Percentiles rank a stretch among this genome's conserved stretches.
phyloP scores from a whole-genome alignment of 2,113 vertebrate genomes.

The Zosterops japonicus region DNA sequence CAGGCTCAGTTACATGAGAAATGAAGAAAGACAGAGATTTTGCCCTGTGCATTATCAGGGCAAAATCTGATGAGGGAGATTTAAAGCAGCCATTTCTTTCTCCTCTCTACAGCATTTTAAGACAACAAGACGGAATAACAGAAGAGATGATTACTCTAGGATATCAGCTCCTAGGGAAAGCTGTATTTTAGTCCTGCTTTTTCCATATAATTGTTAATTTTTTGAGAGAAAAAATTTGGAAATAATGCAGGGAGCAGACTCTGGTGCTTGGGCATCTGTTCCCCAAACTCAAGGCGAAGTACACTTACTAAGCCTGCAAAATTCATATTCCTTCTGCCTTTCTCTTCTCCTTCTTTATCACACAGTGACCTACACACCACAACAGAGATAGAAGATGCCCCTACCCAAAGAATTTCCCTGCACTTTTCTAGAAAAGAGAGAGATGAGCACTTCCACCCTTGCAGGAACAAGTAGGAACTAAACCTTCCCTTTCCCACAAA shows the following conservation, averaged over 20 bases:
- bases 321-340: background rate
- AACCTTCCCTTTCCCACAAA: background rate
- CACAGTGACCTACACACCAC: background rate
- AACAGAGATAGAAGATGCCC: background rate
- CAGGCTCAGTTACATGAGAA: background rate
- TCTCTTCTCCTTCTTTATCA: background rate
- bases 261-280: background rate
- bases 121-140: background rate
- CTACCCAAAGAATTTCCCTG: background rate
- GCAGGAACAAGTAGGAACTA: background rate
- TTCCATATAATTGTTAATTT: background rate
- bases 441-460: background rate
- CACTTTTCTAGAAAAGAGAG: background rate
- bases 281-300: background rate
- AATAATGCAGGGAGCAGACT: accelerated
- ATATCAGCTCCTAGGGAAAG: background rate
- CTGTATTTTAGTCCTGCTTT: background rate
- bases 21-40: background rate
- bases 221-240: background rate
- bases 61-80: background rate
- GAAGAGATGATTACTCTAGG: background rate
- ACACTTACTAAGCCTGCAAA: background rate
- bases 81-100: background rate
- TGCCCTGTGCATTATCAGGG: background rate
- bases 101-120: background rate